Evolutionary conservation across 2,113 vertebrate species (phyloP).

Genomic region (Vanacampus margaritifer): DNA sequence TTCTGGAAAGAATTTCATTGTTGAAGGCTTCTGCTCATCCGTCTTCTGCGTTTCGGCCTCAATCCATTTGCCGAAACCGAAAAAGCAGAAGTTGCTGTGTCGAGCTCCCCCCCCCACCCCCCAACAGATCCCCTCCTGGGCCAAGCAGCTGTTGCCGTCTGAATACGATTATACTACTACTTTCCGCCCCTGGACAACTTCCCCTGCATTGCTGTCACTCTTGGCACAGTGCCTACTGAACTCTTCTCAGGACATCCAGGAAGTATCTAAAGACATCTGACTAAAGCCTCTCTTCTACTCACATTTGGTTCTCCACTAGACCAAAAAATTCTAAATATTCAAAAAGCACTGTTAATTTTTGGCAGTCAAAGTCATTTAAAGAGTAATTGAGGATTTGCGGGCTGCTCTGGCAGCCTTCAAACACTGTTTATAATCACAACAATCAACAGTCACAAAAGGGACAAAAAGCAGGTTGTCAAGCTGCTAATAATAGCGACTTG

Average conservation of each 20-base stretch:
- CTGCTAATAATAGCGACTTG: constrained; percentile 43
- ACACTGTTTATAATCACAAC: constrained; percentile 41
- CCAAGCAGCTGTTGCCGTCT: neutral
- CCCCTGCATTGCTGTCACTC: constrained; percentile 3
- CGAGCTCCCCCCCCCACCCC: neutral
- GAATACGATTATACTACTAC: neutral
- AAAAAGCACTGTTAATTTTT: neutral
- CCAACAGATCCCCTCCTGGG: neutral
- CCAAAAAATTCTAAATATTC: neutral
- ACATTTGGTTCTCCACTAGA: neutral
- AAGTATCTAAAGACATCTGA: neutral
- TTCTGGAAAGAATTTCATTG: constrained; percentile 2
- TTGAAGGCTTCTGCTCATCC: neutral
- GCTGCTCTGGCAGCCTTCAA: constrained; percentile 33
- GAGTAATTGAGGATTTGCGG: constrained; percentile 46
- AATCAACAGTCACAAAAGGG: constrained; percentile 45
- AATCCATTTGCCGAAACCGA: neutral
- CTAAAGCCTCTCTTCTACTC: neutral
- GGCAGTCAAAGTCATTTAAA: neutral
- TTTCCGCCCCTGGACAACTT: neutral
- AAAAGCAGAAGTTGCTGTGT: neutral
- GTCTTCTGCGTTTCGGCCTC: neutral
- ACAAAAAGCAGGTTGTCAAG: constrained; percentile 48
- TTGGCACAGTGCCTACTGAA: neutral
- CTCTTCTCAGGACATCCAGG: neutral